Evolutionary conservation across 92 coral and sea anemone species (phyloP).

Genomic region (Meandrina meandrites): DNA sequence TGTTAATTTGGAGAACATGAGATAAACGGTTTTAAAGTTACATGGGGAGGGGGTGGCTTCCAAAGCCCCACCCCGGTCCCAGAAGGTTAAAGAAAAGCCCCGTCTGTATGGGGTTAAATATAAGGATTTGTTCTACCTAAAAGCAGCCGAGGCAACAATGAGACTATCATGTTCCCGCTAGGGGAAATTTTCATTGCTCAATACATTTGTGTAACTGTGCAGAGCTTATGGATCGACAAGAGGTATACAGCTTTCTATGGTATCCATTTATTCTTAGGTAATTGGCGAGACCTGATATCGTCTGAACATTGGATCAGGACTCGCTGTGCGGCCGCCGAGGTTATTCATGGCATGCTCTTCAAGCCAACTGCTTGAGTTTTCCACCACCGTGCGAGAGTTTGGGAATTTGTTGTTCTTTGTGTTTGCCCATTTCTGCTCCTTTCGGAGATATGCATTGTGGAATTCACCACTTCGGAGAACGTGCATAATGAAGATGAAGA

Average conservation of each 20-base stretch:
- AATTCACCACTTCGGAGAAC: constrained; percentile 65
- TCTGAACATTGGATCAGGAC: constrained; percentile 11
- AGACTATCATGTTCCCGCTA: not conserved
- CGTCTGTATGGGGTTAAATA: no score
- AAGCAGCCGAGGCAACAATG: no score
- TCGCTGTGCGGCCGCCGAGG: not conserved
- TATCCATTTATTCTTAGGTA: not conserved
- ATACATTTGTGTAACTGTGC: not conserved
- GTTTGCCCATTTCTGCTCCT: constrained; percentile 36
- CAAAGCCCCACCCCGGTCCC: no score
- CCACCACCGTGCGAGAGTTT: constrained; percentile 16
- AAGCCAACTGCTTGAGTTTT: not conserved
- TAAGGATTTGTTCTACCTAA: no score
- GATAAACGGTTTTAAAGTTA: no score
- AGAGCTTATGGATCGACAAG: not conserved
- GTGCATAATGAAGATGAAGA: constrained; percentile 61
- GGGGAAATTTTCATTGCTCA: not conserved
- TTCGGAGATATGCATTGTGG: constrained; percentile 32
- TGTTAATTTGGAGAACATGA: no score
- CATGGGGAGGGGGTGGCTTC: no score
- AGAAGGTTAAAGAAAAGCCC: no score
- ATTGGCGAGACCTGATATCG: constrained; percentile 38
- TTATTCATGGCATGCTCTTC: constrained; percentile 1
- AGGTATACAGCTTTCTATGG: constrained; percentile 18
- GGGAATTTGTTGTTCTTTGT: constrained; percentile 22